Evolutionary conservation across 2,888 invertebrate genomes (phyloP).

Genomic region (Lacanobia oleracea): DNA sequence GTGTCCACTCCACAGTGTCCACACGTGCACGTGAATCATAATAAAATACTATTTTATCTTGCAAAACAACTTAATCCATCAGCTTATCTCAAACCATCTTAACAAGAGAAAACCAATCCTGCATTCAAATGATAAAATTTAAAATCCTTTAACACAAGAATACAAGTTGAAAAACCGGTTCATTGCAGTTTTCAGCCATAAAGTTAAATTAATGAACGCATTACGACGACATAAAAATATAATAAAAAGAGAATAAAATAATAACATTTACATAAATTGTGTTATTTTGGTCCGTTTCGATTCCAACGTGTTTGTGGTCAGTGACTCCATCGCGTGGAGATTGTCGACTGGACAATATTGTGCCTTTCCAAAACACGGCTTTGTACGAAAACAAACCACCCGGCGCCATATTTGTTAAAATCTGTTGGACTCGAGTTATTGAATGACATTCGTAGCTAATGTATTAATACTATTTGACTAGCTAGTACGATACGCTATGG

Average conservation of each 20-base stretch:
- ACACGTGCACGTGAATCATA: slow-evolving; percentile 48
- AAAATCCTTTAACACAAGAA: slow-evolving; percentile 9
- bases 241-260: slow-evolving; percentile 24
- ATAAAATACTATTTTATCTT: slow-evolving; percentile 63
- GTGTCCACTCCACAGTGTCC: slow-evolving; percentile 1
- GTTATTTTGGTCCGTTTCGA: slow-evolving; percentile 47
- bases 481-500: not conserved
- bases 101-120: slow-evolving; percentile 27
- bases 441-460: slow-evolving; percentile 7
- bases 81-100: slow-evolving; percentile 63
- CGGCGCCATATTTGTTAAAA: slow-evolving; percentile 24
- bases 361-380: slow-evolving; percentile 26
- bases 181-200: slow-evolving; percentile 52
- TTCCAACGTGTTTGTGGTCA: slow-evolving; percentile 34
- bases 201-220: slow-evolving; percentile 50
- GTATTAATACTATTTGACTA: no score
- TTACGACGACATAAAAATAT: slow-evolving; percentile 36
- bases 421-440: slow-evolving; percentile 21
- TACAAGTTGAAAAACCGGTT: slow-evolving; percentile 42
- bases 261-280: slow-evolving; percentile 54
- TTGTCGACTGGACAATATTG: slow-evolving; percentile 1
- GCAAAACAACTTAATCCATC: slow-evolving; percentile 74
- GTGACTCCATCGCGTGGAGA: slow-evolving; percentile 24
- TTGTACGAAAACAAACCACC: slow-evolving; percentile 39
- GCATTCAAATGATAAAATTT: slow-evolving; percentile 9